Conservation (phyloP, 1,140 invertebrate species). For the Acyrthosiphon pisum region DNA sequence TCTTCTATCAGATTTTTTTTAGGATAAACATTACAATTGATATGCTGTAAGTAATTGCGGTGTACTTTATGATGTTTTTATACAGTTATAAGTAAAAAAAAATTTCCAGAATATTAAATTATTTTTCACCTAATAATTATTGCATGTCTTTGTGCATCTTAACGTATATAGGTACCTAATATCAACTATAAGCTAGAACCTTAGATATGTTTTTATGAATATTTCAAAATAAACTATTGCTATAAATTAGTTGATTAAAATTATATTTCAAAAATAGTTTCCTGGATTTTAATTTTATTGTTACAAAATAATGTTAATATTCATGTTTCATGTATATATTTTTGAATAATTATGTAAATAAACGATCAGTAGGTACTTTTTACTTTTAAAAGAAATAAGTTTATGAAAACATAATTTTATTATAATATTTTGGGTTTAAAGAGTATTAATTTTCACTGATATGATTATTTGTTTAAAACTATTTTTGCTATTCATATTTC, state of each 20-base stretch:
- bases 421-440: background rate
- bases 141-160: too few species aligned
- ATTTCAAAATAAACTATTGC: background rate
- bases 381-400: background rate
- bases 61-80: too few species aligned
- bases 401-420: background rate
- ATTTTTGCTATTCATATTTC: background rate
- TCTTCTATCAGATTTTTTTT: background rate
- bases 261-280: background rate
- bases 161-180: too few species aligned
- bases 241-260: background rate
- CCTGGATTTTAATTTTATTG: background rate
- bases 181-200: too few species aligned
- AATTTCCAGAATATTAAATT: too few species aligned
- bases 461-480: background rate
- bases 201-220: background rate
- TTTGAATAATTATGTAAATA: slow-evolving; percentile 8
- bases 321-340: background rate
- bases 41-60: background rate
- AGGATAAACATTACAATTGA: background rate
- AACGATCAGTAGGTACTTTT: background rate
- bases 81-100: too few species aligned
- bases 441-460: background rate
- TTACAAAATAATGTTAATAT: background rate
- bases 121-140: too few species aligned